Evolutionary conservation across 2,888 invertebrate species (phyloP).

Genomic region (Amphipoea lucens): DNA sequence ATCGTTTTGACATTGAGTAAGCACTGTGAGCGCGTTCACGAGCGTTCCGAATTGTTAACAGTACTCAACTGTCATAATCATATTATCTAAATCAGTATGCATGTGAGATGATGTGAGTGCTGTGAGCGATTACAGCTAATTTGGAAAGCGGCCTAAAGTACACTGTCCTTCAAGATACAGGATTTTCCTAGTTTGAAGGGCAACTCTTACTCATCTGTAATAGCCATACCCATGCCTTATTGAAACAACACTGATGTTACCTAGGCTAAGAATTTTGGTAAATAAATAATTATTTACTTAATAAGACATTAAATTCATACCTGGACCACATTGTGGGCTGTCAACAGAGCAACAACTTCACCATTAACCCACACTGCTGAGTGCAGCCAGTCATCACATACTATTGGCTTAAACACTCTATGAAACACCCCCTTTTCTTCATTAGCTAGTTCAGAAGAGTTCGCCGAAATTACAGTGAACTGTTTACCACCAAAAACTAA

Average conservation of each 20-base stretch:
- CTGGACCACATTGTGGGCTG: slow-evolving; percentile 92
- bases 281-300: background rate
- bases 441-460: slow-evolving; percentile 29
- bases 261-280: background rate
- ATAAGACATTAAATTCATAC: slow-evolving; percentile 64
- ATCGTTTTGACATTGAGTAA: too few species aligned
- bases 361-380: slow-evolving; percentile 88
- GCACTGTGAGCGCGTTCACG: too few species aligned
- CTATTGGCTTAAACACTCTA: slow-evolving; percentile 70
- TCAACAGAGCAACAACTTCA: slow-evolving; percentile 89
- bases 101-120: too few species aligned
- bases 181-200: too few species aligned
- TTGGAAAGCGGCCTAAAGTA: too few species aligned
- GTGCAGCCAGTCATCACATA: slow-evolving; percentile 92
- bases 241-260: background rate
- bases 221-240: background rate
- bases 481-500: slow-evolving; percentile 91
- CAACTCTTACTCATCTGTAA: background rate
- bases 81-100: too few species aligned
- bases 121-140: too few species aligned
- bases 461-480: slow-evolving; percentile 77
- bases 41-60: too few species aligned
- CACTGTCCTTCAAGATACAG: too few species aligned
- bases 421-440: slow-evolving; percentile 57
- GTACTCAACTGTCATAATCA: too few species aligned